Evolutionary conservation across 2,113 vertebrate genomes (phyloP).

Genomic region (Ochotona princeps): DNA sequence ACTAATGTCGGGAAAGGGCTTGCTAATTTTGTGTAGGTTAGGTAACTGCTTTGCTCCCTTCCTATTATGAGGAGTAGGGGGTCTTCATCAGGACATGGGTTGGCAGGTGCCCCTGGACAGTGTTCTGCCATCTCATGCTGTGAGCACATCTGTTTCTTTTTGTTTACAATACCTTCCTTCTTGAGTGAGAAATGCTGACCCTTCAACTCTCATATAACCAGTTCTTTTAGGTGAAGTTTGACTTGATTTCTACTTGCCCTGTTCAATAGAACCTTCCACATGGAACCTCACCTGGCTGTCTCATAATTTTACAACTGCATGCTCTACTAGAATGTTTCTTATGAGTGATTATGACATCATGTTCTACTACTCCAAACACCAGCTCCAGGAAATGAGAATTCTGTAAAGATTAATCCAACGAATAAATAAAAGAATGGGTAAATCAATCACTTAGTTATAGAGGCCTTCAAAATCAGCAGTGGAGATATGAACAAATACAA

Average conservation of each 20-base stretch:
- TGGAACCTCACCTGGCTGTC: not conserved
- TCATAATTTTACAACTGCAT: not conserved
- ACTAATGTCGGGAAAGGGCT: not conserved
- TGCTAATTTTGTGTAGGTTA: not conserved
- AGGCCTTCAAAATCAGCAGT: slow-evolving; percentile 48
- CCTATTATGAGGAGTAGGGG: not conserved
- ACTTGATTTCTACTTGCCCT: not conserved
- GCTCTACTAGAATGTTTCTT: not conserved
- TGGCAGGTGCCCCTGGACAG: not conserved
- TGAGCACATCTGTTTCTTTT: not conserved
- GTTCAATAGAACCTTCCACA: not conserved
- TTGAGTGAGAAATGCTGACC: not conserved
- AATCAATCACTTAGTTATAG: not conserved
- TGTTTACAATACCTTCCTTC: not conserved
- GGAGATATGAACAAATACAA: not conserved
- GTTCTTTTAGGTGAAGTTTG: not conserved
- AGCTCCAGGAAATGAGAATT: not conserved
- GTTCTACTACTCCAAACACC: not conserved
- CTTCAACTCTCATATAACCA: not conserved
- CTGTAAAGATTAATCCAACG: not conserved
- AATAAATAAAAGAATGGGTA: not conserved
- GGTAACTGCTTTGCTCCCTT: not conserved
- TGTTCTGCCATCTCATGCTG: not conserved
- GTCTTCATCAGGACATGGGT: not conserved
- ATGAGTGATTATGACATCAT: not conserved